phyloP scores from a whole-genome alignment of 1,140 invertebrate species.

The Schlechtendalia chinensis region DNA sequence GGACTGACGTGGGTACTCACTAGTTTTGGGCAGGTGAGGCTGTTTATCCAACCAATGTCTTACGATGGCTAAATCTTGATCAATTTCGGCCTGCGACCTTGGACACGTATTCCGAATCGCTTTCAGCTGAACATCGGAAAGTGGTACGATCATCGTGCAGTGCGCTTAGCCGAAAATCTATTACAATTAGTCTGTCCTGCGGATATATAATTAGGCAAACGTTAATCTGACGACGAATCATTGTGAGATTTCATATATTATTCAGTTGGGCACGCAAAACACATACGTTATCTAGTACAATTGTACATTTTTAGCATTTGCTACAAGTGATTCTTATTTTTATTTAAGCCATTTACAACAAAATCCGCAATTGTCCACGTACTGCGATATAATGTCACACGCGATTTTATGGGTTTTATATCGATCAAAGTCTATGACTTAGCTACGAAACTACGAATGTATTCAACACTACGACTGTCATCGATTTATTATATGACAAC shows the following conservation, averaged over 20 bases:
- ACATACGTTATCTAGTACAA: not conserved
- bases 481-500: too few relatives aligned
- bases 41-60: slow-evolving; percentile 57
- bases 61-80: slow-evolving; percentile 55
- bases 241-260: too few relatives aligned
- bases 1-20: not conserved
- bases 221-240: too few relatives aligned
- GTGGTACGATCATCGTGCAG: slow-evolving; percentile 9
- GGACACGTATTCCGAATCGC: slow-evolving; percentile 10
- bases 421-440: too few relatives aligned
- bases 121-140: slow-evolving; percentile 13
- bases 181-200: not conserved
- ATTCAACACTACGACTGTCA: too few relatives aligned
- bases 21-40: slow-evolving; percentile 56
- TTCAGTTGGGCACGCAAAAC: too few relatives aligned
- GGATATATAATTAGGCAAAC: not conserved
- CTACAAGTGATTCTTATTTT: too few relatives aligned
- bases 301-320: not conserved
- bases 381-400: too few relatives aligned
- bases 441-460: too few relatives aligned
- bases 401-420: too few relatives aligned
- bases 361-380: too few relatives aligned
- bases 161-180: not conserved
- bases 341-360: too few relatives aligned
- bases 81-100: slow-evolving; percentile 13